A percentile compares a stretch with the other conserved stretches of the same genome.
phyloP scores from a whole-genome alignment of 2,113 vertebrate genomes.

The Heloderma charlesbogerti region DNA sequence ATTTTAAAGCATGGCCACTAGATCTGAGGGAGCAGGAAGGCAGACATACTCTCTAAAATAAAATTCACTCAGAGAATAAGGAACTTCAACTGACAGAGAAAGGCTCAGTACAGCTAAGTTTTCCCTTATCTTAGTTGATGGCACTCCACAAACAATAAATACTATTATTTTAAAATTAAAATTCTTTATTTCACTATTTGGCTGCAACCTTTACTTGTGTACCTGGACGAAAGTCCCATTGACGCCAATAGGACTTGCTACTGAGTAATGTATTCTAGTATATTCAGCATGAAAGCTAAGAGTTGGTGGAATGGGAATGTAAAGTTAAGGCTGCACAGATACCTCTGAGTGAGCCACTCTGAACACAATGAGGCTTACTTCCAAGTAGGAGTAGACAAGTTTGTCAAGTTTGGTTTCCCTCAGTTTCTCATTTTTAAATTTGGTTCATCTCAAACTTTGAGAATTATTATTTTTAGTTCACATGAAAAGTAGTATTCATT shows the following conservation, averaged over 20 bases:
- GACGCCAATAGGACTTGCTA: not conserved
- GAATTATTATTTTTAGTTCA: no score
- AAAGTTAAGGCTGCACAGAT: not conserved
- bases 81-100: not conserved
- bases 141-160: not conserved
- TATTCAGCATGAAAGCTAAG: not conserved
- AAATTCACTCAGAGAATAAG: not conserved
- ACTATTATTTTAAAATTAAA: not conserved
- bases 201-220: not conserved
- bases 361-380: not conserved
- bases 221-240: not conserved
- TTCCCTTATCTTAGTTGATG: not conserved
- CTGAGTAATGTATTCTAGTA: no score
- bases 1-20: not conserved
- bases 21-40: not conserved
- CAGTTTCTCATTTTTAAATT: no score
- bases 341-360: not conserved
- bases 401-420: no score
- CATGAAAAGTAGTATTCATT: no score
- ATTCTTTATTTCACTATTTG: not conserved
- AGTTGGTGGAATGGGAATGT: fast-evolving
- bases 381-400: no score
- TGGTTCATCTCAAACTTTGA: no score
- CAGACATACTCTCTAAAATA: not conserved
- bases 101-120: not conserved